Base-by-base conservation (phyloP, 2,797 vertebrate genomes). In the Argya squamiceps region DNA sequence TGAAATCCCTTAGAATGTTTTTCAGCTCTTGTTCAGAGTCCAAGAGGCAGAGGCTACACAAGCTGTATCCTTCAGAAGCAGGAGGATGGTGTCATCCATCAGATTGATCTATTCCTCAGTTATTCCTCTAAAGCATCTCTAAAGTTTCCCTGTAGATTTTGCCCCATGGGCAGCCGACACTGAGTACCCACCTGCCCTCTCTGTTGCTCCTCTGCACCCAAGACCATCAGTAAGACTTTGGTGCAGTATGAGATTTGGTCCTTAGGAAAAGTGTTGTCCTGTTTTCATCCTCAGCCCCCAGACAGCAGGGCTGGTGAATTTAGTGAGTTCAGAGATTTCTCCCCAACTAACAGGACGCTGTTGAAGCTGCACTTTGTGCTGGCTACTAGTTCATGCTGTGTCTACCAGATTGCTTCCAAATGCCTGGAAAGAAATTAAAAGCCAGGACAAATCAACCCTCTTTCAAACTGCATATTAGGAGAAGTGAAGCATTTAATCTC, bases 331-430 rank as follows among this genome's bases (percentile, higher is more conserved):
- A 79, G 39, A 55, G 22, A 41, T 39, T 52, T 67, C 30, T 47
- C 10, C 13, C 19, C 59, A 55, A 6, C 26, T 71, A 50, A 59
- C 2, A 6, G 65, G 55, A 41, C 9, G 11, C 18, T 23, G 47
- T 30, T 81, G 70, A 83, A 69, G 30, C 29, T 83, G 34, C 21
- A 12, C 3, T 12, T 67, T 50, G 52, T 10, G 6, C 49, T 68
- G 79, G 37, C 37, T 37, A 21, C 82, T 27, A 36, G 41, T 53
- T 67, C 4, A 0, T 75, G 29, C 58, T 92, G 32, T 30, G 37
- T 74, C 80, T 88, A 63, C n/a, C 36, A 85, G 83, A 71, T 77
- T 53, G 39, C 68, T 96, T 84, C 56, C 88, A 91, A 89, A 60
- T 17, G 30, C 11, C 55, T 52, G 41, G 15, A 67, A 83, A 81